Conservation (phyloP, 2,797 vertebrate species). For the Lepidocolaptes lacrymiger region DNA sequence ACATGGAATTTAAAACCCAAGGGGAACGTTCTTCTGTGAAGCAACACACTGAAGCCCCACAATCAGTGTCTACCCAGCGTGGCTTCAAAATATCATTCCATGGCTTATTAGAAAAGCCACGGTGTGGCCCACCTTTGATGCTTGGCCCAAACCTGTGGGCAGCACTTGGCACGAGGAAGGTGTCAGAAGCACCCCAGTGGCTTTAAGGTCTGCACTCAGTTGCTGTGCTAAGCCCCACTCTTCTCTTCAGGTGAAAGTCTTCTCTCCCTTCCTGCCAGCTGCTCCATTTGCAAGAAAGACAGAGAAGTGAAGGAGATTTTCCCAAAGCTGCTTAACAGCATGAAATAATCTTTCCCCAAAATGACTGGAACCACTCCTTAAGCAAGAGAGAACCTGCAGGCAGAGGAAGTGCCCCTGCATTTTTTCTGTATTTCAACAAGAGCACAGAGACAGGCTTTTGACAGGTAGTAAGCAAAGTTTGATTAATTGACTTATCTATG, state of each 20-base stretch:
- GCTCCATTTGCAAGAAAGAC: background rate
- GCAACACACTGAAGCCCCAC: background rate
- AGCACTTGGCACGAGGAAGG: background rate
- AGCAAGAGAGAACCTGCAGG: background rate
- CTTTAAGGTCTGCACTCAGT: background rate
- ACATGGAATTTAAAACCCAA: background rate
- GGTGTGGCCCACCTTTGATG: background rate
- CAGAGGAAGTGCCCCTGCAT: background rate
- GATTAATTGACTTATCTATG: slow-evolving; percentile 69
- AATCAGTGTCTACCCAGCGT: background rate
- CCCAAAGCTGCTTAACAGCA: background rate
- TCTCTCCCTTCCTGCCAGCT: background rate
- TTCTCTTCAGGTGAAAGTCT: background rate
- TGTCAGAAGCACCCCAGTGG: background rate
- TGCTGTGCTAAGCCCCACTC: background rate
- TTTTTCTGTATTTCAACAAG: slow-evolving; percentile 15
- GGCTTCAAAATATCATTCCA: background rate
- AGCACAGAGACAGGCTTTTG: slow-evolving; percentile 35
- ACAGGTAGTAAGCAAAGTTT: slow-evolving; percentile 51
- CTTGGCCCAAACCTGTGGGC: background rate
- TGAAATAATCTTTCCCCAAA: background rate
- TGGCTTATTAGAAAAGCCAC: background rate
- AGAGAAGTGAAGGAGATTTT: background rate
- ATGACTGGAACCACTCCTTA: background rate
- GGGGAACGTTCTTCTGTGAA: fast-evolving